Evolutionary conservation across 35 echinoderm and acorn worm species (phyloP).

Genomic region (Chiridota heheva): DNA sequence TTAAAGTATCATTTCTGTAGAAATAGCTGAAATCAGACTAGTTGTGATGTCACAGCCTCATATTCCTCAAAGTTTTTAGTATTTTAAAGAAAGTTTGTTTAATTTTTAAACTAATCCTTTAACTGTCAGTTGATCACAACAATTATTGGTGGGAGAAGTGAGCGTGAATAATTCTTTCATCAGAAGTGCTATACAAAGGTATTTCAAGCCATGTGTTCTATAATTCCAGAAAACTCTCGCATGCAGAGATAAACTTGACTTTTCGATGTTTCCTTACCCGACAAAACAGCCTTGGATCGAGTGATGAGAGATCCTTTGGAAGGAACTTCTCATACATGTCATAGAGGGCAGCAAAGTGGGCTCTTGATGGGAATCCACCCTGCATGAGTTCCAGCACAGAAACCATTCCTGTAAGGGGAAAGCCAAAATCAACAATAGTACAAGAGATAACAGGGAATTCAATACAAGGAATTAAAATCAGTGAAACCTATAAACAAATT

Average conservation of each 20-base stretch:
- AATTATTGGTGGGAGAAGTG: too few relatives aligned
- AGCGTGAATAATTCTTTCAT: too few relatives aligned
- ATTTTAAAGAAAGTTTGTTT: too few relatives aligned
- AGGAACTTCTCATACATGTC: constrained; percentile 93
- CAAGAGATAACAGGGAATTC: not conserved
- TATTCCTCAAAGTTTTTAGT: too few relatives aligned
- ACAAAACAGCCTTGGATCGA: constrained; percentile 92
- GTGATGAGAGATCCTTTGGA: constrained; percentile 65
- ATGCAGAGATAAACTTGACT: not conserved
- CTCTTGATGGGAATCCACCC: constrained; percentile 90
- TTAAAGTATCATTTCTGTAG: too few relatives aligned
- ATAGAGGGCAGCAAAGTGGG: constrained; percentile 86
- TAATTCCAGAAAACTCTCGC: not conserved
- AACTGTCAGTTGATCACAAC: too few relatives aligned
- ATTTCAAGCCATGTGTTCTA: not conserved
- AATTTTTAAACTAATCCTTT: too few relatives aligned
- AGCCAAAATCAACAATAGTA: not conserved
- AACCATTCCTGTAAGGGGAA: constrained; percentile 74
- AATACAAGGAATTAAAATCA: not conserved
- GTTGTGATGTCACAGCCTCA: too few relatives aligned
- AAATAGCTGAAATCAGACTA: too few relatives aligned
- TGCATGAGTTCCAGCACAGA: constrained; percentile 90
- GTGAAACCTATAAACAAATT: not conserved
- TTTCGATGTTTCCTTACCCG: constrained; percentile 81
- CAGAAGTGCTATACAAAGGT: not conserved